Base-by-base conservation (phyloP, 2,113 vertebrate species). In the Elgaria multicarinata region DNA sequence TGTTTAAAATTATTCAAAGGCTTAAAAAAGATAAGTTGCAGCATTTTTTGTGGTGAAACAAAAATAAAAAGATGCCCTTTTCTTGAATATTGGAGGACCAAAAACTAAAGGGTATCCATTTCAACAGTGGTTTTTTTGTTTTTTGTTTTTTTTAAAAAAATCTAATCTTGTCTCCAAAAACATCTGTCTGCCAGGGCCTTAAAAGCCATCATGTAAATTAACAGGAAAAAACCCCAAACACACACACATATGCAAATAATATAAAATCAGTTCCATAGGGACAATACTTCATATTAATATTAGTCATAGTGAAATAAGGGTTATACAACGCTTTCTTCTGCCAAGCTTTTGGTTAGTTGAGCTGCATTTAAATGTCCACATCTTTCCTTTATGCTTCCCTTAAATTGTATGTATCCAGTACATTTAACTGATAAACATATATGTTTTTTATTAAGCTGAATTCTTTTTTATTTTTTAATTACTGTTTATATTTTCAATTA, bases 401-500 rank as follows among this genome's bases (percentile, higher is more conserved):
- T 98, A 96, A 98, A 97, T 97, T 98, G 96, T 98, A 98, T 98
- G 97, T 98, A 98, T 97, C 96, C 97, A 98, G 95, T 97, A 98
- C 97, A 97, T 97, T 97, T 98, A 98, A 97, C 96, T 97, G 97
- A 97, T 97, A 97, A 97, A 96, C 96, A 94, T 94, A 95, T 97
- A 97, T 97, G 97, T 98, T 98, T 98, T 98, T 98, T 98, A 97
- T 98, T 98, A 97, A 91, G 97, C 97, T 97, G 97, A 97, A 97
- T 97, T 97, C 97, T 98, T 97, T 97, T 98, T 98, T 97, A 96
- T 97, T 97, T 97, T 97, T 98, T 98, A 98, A 97, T 97, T 97
- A 98, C 97, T 97, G 97, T 98, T 98, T 98, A 98, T 98, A 98
- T 98, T 98, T 98, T 97, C 97, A 97, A 96, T 97, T 97, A 97